Evolutionary conservation across 1,140 invertebrate species (phyloP).

Genomic region (Drusus annulatus): DNA sequence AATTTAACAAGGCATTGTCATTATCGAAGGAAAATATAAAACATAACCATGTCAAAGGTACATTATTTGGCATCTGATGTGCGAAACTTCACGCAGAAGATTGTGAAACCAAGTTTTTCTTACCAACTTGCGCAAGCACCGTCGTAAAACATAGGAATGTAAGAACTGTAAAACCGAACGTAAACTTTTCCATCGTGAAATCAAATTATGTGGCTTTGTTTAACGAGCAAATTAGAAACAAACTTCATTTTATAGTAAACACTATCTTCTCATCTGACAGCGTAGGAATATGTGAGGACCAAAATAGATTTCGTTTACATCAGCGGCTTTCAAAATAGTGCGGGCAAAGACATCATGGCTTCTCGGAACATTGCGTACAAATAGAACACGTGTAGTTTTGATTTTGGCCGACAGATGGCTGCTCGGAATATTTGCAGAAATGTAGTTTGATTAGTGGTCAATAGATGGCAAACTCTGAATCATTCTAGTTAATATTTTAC

Average conservation of each 20-base stretch:
- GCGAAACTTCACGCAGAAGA: neutral
- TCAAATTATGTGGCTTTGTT: neutral
- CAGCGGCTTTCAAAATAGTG: too few species aligned
- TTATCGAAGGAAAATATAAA: neutral
- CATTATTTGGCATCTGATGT: neutral
- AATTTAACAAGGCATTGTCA: neutral
- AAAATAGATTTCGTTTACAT: slow-evolving; percentile 21
- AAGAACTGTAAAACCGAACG: neutral
- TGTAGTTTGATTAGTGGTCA: neutral
- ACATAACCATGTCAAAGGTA: neutral
- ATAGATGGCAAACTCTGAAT: neutral
- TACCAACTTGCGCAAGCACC: slow-evolving; percentile 26
- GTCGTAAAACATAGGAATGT: neutral
- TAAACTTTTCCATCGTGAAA: neutral
- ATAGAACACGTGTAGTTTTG: too few species aligned
- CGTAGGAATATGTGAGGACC: neutral
- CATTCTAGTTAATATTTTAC: too few species aligned
- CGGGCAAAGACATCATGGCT: too few species aligned
- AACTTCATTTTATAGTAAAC: neutral
- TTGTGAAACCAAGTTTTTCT: slow-evolving; percentile 22
- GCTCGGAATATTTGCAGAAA: neutral
- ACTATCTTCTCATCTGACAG: neutral
- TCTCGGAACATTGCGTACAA: too few species aligned
- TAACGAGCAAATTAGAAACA: neutral
- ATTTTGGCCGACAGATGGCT: too few species aligned